A percentile compares a stretch with the other conserved stretches of the same genome.
Evolutionary conservation across 2,888 invertebrate genomes (phyloP).

Genomic region (Nesidiocoris tenuis): DNA sequence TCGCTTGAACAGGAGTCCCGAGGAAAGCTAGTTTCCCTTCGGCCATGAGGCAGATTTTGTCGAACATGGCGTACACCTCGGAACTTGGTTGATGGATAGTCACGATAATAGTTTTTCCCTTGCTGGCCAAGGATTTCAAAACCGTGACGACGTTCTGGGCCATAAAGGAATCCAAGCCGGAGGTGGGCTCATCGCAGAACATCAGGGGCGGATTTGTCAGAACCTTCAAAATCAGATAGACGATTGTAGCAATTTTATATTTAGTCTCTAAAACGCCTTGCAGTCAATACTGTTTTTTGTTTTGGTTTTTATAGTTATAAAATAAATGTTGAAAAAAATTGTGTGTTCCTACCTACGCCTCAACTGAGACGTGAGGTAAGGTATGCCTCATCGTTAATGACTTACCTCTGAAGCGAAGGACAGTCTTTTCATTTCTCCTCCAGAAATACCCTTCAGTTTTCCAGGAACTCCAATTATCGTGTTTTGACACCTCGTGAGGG

Average conservation of each 20-base stretch:
- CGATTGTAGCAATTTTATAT: no score
- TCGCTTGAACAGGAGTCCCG: slow-evolving; percentile 77
- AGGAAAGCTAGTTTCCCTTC: slow-evolving; percentile 88
- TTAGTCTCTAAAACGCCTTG: neutral
- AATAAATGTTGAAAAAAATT: no score
- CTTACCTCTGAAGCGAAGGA: slow-evolving; percentile 89
- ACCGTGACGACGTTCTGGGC: slow-evolving; percentile 89
- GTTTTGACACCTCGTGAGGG: slow-evolving; percentile 83
- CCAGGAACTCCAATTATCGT: slow-evolving; percentile 89
- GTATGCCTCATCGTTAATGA: no score
- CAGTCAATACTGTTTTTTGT: neutral
- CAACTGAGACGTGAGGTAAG: no score
- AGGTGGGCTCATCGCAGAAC: slow-evolving; percentile 97
- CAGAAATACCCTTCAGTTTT: slow-evolving; percentile 86
- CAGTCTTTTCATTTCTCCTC: slow-evolving; percentile 92
- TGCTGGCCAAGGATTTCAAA: slow-evolving; percentile 54
- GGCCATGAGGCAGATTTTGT: slow-evolving; percentile 83
- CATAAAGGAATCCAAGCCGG: slow-evolving; percentile 95
- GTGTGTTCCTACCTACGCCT: no score
- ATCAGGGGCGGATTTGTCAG: slow-evolving; percentile 91
- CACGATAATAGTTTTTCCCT: slow-evolving; percentile 84
- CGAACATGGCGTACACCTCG: slow-evolving; percentile 85
- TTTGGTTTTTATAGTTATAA: neutral
- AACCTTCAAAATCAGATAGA: slow-evolving; percentile 57
- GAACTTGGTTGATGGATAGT: slow-evolving; percentile 96